Evolutionary conservation across 2,113 vertebrate species (phyloP).

Genomic region (Hepsetus odoe): DNA sequence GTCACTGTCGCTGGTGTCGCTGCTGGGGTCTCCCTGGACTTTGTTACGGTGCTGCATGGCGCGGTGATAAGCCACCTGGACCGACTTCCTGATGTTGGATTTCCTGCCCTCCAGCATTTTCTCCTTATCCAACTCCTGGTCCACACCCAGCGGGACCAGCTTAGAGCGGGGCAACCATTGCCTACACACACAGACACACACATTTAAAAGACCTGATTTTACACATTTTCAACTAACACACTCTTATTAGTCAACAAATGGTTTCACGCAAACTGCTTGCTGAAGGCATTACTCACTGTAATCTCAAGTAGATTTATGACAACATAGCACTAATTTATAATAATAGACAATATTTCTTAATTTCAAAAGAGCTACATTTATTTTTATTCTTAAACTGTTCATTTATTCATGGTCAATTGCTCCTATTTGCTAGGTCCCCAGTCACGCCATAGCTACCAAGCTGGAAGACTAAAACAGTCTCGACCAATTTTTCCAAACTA

Average conservation of each 20-base stretch:
- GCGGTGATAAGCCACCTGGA: constrained; percentile 95
- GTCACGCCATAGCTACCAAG: too few species aligned
- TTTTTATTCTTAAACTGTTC: too few species aligned
- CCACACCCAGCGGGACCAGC: constrained; percentile 93
- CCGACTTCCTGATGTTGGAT: constrained; percentile 98
- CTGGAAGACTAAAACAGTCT: neutral
- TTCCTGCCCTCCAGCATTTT: constrained; percentile 98
- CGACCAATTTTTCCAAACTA: constrained; percentile 25
- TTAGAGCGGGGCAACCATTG: constrained; percentile 98
- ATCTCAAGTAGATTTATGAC: too few species aligned
- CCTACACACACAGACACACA: constrained; percentile 66
- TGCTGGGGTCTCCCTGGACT: constrained; percentile 97
- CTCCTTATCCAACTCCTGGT: constrained; percentile 97
- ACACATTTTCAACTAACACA: too few species aligned
- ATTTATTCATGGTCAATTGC: too few species aligned
- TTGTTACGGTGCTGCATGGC: constrained; percentile 99
- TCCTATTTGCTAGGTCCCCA: too few species aligned
- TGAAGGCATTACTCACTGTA: too few species aligned
- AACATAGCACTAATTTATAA: too few species aligned
- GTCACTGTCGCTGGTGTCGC: constrained; percentile 87
- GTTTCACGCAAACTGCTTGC: too few species aligned
- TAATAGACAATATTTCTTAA: too few species aligned
- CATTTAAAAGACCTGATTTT: neutral
- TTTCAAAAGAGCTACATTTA: too few species aligned
- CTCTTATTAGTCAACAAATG: too few species aligned